Evolutionary conservation across 2,888 invertebrate genomes (phyloP), one percentile per base, ranked within the genome.

Genomic region (Branchipolynoe longqiensis): DNA sequence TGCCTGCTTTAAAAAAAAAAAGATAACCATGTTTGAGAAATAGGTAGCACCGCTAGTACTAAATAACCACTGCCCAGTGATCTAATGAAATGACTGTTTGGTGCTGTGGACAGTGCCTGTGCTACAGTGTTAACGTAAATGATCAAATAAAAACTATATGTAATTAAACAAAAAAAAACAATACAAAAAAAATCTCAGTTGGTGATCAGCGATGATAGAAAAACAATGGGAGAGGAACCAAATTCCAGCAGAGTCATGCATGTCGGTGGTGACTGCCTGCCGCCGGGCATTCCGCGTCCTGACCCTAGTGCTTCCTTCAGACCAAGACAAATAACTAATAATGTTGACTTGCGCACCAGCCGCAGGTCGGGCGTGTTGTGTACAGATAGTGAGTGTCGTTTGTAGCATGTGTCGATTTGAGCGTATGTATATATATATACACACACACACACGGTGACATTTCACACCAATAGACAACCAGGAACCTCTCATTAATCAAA

Each of bases 381-480:
- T 78, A 78, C 78, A 78, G 78, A 41, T 78, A 78, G 78, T 78
- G 78, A 48, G 78, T 78, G 78, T 78, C 78, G 78, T 78, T 78
- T 78, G 78, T 48, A 78, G 78, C 78, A 78, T 78, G 78, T 78
- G 78, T 78, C 78, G 48, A 78, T 78, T 78, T 41, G 78, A 78
- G 78, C 78, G 78, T 78, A 78, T 78, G 78, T 78, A 64, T n/a
- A 64, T 64, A 73, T 40, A 78, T 78, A 41, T 22, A 78, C 12
- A 48, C 38, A n/a, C 6, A 78, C 54, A 78, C 73, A 41, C 48
- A 78, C 25, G 48, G 78, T 78, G 78, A 31, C 78, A 78, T 48
- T 41, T 78, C 78, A 78, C 78, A 78, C 78, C 48, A 78, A 78
- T 48, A 78, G 54, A 78, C 25, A 78, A 78, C 18, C 69, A 18